These are phyloP conservation scores for Coilia nasus DNA, from an alignment of 2,797 vertebrate species.

Conservation along the genomic window DNA sequence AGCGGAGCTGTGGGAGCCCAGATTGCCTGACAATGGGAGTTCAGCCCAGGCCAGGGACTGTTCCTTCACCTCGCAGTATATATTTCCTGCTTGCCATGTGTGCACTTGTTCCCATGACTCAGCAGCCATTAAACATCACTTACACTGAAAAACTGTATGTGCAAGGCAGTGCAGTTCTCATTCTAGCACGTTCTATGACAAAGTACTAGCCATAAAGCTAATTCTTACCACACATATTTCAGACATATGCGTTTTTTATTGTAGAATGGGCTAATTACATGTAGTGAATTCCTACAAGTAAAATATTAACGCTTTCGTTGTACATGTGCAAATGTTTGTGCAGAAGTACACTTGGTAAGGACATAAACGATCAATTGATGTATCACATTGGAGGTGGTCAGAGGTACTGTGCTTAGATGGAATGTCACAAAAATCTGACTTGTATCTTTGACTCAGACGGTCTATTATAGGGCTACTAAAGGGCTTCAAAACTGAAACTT, in stretches of 20 bases:
- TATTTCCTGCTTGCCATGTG: background rate
- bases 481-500: background rate
- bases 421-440: background rate
- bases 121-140: background rate
- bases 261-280: background rate
- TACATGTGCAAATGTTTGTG: too few relatives aligned
- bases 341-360: too few relatives aligned
- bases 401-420: background rate
- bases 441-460: background rate
- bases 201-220: background rate
- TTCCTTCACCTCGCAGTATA: background rate
- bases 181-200: background rate
- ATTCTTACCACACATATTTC: background rate
- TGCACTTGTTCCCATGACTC: background rate
- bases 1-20: background rate
- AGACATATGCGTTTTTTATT: too few relatives aligned
- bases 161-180: background rate
- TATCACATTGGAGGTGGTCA: background rate
- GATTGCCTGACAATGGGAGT: constrained; percentile 11
- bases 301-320: background rate
- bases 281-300: background rate
- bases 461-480: too few relatives aligned
- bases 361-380: too few relatives aligned
- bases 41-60: background rate
- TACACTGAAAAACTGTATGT: background rate